Evolutionary conservation across 2,113 vertebrate genomes (phyloP).

Genomic region (Ceuthmochares aereus): DNA sequence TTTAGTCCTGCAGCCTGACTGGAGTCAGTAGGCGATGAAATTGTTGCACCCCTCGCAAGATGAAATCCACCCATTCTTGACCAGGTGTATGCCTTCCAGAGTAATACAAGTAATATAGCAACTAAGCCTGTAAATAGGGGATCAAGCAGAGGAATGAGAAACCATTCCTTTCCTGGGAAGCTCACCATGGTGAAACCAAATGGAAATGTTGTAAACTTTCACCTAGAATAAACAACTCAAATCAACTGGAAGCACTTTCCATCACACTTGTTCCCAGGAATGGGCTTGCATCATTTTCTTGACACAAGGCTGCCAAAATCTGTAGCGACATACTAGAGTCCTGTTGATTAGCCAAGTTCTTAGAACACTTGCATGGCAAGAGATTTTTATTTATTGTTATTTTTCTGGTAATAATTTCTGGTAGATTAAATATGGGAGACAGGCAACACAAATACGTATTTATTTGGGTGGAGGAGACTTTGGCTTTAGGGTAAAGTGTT

Average conservation of each 20-base stretch:
- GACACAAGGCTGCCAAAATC: conserved; percentile 46
- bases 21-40: not conserved
- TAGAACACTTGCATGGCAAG: not conserved
- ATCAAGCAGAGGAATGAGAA: conserved; percentile 37
- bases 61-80: not conserved
- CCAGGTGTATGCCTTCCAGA: conserved; percentile 1
- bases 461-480: conserved; percentile 50
- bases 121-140: conserved; percentile 4
- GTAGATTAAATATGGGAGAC: conserved; percentile 12
- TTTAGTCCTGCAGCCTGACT: not conserved
- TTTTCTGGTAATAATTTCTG: conserved; percentile 23
- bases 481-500: conserved; percentile 20
- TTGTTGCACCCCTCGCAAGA: not conserved
- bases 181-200: conserved; percentile 52
- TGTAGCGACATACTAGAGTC: conserved; percentile 29
- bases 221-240: conserved; percentile 60
- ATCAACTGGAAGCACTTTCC: conserved; percentile 59
- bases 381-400: conserved; percentile 19
- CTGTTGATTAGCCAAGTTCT: conserved; percentile 32
- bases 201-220: conserved; percentile 69
- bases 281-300: conserved; percentile 50
- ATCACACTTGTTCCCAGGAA: conserved; percentile 51
- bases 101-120: not conserved
- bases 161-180: not conserved
- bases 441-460: conserved; percentile 15